Evolutionary conservation across 2,113 vertebrate species (phyloP).

Genomic region (Carollia perspicillata): DNA sequence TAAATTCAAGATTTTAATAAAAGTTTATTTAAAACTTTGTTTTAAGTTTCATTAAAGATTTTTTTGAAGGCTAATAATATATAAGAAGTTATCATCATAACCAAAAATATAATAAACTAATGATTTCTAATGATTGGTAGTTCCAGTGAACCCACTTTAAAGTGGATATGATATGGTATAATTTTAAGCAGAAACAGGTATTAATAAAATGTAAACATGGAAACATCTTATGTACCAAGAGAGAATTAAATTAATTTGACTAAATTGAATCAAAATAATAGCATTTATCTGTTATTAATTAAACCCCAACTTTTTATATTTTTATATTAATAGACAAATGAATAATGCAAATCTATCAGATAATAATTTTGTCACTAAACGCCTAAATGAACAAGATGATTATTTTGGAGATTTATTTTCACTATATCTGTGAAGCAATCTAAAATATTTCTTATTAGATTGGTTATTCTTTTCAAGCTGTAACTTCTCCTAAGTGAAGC

Average conservation of each 20-base stretch:
- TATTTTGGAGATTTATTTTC: background rate
- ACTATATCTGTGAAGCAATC: background rate
- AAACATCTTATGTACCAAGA: background rate
- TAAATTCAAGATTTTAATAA: background rate
- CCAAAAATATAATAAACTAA: background rate
- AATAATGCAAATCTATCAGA: background rate
- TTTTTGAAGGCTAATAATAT: background rate
- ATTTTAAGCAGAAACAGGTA: background rate
- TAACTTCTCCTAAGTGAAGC: background rate
- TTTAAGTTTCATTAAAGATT: background rate
- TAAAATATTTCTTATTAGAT: background rate
- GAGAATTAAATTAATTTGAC: background rate
- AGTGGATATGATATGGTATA: background rate
- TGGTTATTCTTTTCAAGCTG: background rate
- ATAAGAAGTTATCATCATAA: background rate
- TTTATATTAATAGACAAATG: background rate
- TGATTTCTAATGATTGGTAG: background rate
- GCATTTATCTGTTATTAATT: background rate
- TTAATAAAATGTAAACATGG: background rate
- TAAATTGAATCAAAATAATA: background rate
- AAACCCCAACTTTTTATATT: background rate
- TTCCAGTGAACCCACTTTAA: background rate
- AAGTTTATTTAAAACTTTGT: background rate
- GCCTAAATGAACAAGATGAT: background rate
- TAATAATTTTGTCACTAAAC: background rate